Conservation (phyloP, 2,797 vertebrate species). For the Pipistrellus nathusii region DNA sequence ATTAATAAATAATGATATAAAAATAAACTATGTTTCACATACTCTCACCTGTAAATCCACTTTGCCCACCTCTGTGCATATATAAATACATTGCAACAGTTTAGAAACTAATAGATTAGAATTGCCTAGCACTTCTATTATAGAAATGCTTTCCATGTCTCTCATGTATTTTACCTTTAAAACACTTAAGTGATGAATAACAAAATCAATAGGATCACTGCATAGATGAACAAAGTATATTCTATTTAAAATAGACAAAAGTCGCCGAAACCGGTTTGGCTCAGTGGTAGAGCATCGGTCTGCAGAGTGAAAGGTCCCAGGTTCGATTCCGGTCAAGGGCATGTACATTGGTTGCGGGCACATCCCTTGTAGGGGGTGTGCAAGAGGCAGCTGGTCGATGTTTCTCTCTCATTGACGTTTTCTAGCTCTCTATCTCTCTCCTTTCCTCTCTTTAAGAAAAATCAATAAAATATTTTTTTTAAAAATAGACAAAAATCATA, state of each 20-base stretch:
- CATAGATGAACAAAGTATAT: neutral
- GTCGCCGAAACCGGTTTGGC: too few relatives aligned
- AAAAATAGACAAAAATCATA: neutral
- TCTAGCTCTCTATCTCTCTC: too few relatives aligned
- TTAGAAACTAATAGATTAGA: conserved; percentile 1
- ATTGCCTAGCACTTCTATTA: neutral
- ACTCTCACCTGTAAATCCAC: neutral
- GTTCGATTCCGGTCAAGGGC: too few relatives aligned
- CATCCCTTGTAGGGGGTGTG: too few relatives aligned
- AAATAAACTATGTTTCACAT: neutral
- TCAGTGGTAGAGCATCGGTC: too few relatives aligned
- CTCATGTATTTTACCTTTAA: conserved; percentile 14
- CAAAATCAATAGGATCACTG: neutral
- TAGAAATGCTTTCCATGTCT: conserved; percentile 28
- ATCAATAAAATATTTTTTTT: too few relatives aligned
- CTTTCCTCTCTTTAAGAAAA: too few relatives aligned
- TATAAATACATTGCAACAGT: neutral
- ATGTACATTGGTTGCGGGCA: too few relatives aligned
- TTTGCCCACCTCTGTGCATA: neutral
- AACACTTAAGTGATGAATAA: neutral
- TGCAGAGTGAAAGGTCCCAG: too few relatives aligned
- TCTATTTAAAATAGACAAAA: conserved; percentile 25
- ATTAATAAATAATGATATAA: neutral
- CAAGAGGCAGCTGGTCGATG: too few relatives aligned
- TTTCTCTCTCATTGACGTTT: too few relatives aligned